A percentile compares a stretch with the other conserved stretches of the same genome.
Evolutionary conservation across 1,140 invertebrate species (phyloP).

Genomic region (Bombus confusus): DNA sequence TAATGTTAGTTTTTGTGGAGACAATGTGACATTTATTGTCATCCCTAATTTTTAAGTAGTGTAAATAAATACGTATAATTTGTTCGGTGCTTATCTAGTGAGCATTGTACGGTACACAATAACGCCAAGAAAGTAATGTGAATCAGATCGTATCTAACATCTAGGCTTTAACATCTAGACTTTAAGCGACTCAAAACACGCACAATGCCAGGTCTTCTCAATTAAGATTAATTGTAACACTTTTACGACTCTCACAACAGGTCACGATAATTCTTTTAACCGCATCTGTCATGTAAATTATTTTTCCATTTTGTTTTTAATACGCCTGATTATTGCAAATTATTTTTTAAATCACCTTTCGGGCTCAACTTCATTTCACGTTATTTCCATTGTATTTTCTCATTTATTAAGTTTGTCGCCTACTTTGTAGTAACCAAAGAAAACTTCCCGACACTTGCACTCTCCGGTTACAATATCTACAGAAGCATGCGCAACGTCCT

Average conservation of each 20-base stretch:
- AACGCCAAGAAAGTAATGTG: constrained; percentile 54
- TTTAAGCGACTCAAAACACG: not conserved
- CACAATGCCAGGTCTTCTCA: constrained; percentile 33
- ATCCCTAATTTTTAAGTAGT: constrained; percentile 2
- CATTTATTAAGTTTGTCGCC: not conserved
- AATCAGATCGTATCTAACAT: constrained; percentile 44
- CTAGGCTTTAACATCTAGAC: not conserved
- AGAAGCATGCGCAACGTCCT: constrained; percentile 14
- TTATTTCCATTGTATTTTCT: not conserved
- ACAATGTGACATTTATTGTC: not conserved
- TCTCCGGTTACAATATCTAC: not conserved
- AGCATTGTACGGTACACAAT: constrained; percentile 15
- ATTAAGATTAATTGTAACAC: constrained; percentile 26
- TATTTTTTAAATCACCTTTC: not conserved
- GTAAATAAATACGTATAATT: constrained; percentile 29
- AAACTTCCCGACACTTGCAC: not conserved
- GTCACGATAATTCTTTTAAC: not conserved
- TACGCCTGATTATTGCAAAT: not conserved
- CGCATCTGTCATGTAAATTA: too few species aligned
- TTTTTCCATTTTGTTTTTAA: not conserved
- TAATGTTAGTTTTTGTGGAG: not conserved
- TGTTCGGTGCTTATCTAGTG: not conserved
- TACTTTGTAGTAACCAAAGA: not conserved
- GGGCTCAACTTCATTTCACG: not conserved
- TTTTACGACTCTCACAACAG: not conserved